Percentiles rank a stretch among this genome's conserved stretches.
Evolutionary conservation across 2,113 vertebrate genomes (phyloP).

Genomic region (Bucco capensis): DNA sequence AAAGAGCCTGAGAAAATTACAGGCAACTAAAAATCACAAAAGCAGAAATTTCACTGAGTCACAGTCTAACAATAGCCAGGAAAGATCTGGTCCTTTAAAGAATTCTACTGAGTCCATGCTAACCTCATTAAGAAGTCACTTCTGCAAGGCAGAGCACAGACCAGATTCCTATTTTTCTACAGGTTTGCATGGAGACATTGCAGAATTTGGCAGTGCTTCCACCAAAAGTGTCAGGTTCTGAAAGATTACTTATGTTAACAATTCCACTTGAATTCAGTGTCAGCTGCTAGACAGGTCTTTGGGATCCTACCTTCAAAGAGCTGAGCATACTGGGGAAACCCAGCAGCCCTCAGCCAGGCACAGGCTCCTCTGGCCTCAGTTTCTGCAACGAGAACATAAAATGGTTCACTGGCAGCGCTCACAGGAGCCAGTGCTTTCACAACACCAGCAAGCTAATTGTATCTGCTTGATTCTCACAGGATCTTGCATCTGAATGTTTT

Average conservation of each 20-base stretch:
- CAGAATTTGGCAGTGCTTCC: background rate
- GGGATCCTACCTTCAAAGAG: constrained; percentile 83
- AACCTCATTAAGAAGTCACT: background rate
- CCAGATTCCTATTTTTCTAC: background rate
- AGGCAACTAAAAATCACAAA: background rate
- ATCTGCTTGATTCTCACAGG: background rate
- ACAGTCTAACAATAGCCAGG: background rate
- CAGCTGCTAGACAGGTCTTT: background rate
- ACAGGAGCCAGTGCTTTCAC: background rate
- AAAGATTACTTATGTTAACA: background rate
- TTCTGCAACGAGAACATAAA: constrained; percentile 75
- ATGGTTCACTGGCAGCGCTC: background rate
- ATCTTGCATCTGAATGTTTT: background rate
- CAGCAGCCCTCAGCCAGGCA: constrained; percentile 87
- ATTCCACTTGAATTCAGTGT: background rate
- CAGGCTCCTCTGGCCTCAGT: constrained; percentile 89
- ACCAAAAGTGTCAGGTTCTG: background rate
- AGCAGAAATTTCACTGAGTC: background rate
- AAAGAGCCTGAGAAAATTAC: background rate
- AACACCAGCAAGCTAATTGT: background rate
- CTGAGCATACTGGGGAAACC: constrained; percentile 90
- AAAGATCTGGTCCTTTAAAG: background rate
- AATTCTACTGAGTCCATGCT: background rate
- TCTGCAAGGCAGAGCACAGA: background rate
- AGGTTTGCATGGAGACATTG: background rate